These are phyloP conservation scores for Matsumurasca onukii DNA, from an alignment of 1,140 invertebrate genomes.

Conservation along the genomic window DNA sequence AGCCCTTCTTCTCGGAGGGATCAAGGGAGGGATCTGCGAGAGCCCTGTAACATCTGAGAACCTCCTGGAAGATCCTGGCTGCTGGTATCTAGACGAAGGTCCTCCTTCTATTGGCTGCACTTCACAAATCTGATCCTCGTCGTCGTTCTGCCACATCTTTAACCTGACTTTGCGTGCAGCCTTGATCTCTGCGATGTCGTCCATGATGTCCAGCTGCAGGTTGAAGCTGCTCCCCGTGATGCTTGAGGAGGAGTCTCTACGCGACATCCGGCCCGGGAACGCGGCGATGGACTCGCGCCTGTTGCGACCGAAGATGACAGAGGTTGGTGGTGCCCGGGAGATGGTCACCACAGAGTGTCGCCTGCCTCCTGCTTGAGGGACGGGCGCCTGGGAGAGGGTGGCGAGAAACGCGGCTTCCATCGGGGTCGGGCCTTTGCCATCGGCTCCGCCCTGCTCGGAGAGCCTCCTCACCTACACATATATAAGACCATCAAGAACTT, in stretches of 20 bases:
- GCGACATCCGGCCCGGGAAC: conserved; percentile 53
- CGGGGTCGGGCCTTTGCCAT: conserved; percentile 59
- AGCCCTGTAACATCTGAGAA: conserved; percentile 40
- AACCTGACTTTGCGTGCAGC: conserved; percentile 71
- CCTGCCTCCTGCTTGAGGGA: conserved; percentile 68
- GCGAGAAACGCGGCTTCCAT: conserved; percentile 76
- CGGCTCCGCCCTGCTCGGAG: conserved; percentile 73
- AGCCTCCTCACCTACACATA: conserved; percentile 63
- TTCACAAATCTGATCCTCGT: conserved; percentile 75
- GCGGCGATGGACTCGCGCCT: conserved; percentile 77
- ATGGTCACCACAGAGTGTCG: conserved; percentile 83
- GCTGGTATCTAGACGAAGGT: conserved; percentile 40
- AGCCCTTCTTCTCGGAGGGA: conserved; percentile 34
- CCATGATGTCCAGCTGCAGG: conserved; percentile 82
- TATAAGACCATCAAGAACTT: conserved; percentile 15
- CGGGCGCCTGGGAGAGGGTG: conserved; percentile 68
- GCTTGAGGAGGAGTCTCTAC: conserved; percentile 47
- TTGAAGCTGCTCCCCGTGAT: conserved; percentile 76
- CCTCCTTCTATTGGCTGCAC: conserved; percentile 71
- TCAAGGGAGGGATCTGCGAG: conserved; percentile 21
- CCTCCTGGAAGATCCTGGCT: conserved; percentile 33
- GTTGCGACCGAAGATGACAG: conserved; percentile 64
- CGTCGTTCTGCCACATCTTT: conserved; percentile 76
- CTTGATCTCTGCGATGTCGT: conserved; percentile 72
- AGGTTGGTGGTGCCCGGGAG: conserved; percentile 67